These are phyloP conservation scores for Uloborus diversus DNA, from an alignment of 1,140 invertebrate species.

Conservation along the genomic window DNA sequence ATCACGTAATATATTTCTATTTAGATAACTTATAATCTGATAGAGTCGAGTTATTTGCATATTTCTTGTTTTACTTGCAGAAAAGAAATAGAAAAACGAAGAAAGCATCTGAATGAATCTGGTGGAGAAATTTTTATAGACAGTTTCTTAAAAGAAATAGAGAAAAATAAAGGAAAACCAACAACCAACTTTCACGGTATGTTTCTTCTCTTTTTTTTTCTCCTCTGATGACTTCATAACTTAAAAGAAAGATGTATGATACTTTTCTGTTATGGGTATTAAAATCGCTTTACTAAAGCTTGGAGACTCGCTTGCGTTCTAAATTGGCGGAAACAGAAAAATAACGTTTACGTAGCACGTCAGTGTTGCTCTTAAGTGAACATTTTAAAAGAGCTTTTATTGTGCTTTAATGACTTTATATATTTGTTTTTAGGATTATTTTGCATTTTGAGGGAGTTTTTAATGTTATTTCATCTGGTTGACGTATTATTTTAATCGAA, in stretches of 20 bases:
- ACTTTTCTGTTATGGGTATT: background rate
- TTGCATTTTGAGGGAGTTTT: too few species aligned
- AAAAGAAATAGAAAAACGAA: constrained; percentile 65
- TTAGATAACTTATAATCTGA: background rate
- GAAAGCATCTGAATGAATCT: constrained; percentile 69
- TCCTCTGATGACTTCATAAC: background rate
- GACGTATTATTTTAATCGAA: too few species aligned
- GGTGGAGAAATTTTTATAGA: constrained; percentile 38
- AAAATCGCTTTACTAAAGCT: background rate
- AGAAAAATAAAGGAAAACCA: constrained; percentile 58
- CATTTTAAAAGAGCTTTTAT: too few species aligned
- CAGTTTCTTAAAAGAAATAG: constrained; percentile 65
- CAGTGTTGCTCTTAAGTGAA: too few species aligned
- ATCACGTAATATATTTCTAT: background rate
- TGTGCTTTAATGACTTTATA: too few species aligned
- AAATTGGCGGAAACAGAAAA: background rate
- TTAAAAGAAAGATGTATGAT: background rate
- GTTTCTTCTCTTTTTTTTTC: background rate
- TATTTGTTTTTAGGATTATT: too few species aligned
- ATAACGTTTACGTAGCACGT: too few species aligned
- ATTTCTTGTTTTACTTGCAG: background rate
- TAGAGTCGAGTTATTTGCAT: background rate
- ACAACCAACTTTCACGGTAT: constrained; percentile 14
- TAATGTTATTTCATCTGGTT: too few species aligned
- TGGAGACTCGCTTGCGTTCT: background rate